Evolutionary conservation across 2,888 invertebrate species (phyloP), one percentile per base, ranked within the genome.

Genomic region (Thysanoteuthis rhombus): DNA sequence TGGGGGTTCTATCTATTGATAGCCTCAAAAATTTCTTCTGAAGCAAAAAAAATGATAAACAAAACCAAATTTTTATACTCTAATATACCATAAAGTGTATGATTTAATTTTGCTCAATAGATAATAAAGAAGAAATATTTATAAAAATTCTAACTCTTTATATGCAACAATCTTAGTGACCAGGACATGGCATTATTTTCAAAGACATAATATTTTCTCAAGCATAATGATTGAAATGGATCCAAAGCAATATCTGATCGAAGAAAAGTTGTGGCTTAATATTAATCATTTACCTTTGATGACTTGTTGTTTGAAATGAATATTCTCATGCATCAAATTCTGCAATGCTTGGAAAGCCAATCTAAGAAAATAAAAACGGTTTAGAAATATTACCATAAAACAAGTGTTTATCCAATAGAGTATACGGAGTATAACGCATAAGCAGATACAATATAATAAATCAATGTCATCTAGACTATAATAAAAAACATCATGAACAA

Each of bases 301-400:
- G 47, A 99, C 99, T 97, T 99, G 99, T 97, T 99, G 99, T 95
- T 99, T 97, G 99, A 99, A 99, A 96, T 99, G 99, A 40, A 99
- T 98, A 97, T 99, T 99, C 97, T 99, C 99, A 90, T 98, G 98
- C 45, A 99, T 98, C 47, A 99, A 97, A 93, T 99, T 99, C 97
- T 99, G 99, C 92, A 99, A 97, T 95, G 99, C 99, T 97, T 99
- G 99, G 97, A 98, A 99, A 0, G 99, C 99, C 93, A 99, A 97
- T 8, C 97, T 97, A 45, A 45, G n/a, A 75, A 32, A 75, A 36
- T 4, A 12, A n/a, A 75, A 75, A 75, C 25, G 25, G 52, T 22
- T 25, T 52, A 52, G 52, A 52, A 25, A 52, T 52, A 52, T 45
- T 19, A 45, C 16, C 16, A 45, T 1, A 16, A 45, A 45, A 45